phyloP scores from a whole-genome alignment of 2,797 vertebrate species.

The Paedocypris micromegethes region DNA sequence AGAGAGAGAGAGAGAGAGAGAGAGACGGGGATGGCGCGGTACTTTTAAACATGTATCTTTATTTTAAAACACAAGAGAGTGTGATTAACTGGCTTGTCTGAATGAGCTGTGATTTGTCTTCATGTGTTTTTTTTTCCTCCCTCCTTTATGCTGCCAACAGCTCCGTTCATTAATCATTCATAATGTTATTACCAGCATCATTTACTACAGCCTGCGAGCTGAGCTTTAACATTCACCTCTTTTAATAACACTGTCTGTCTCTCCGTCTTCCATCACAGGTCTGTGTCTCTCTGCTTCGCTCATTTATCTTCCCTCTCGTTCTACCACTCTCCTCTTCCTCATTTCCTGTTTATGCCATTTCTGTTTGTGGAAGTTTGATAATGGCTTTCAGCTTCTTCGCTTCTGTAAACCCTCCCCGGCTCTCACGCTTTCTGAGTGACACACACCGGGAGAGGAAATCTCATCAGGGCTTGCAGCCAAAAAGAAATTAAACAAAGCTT shows the following conservation, averaged over 20 bases:
- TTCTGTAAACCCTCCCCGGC: conserved; percentile 1
- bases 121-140: conserved; percentile 39
- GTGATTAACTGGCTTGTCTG: conserved; percentile 49
- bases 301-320: conserved; percentile 8
- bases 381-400: conserved; percentile 34
- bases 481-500: conserved; percentile 72
- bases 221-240: conserved; percentile 58
- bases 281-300: conserved; percentile 13
- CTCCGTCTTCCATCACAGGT: neutral
- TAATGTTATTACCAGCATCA: conserved; percentile 63
- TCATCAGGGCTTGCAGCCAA: conserved; percentile 64
- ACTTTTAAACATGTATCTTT: conserved; percentile 24
- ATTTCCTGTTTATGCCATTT: conserved; percentile 43
- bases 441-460: conserved; percentile 67
- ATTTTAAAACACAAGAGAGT: conserved; percentile 50
- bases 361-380: conserved; percentile 39
- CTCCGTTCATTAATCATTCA: conserved; percentile 64
- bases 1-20: conserved; percentile 13
- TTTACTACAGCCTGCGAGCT: conserved; percentile 61
- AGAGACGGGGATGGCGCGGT: conserved; percentile 4
- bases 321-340: conserved; percentile 32
- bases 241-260: conserved; percentile 49
- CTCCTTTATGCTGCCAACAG: conserved; percentile 55
- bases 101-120: conserved; percentile 55
- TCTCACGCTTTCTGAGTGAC: conserved; percentile 56